Base-by-base conservation (phyloP, 2,113 vertebrate species). In the Hydrolagus affinis region DNA sequence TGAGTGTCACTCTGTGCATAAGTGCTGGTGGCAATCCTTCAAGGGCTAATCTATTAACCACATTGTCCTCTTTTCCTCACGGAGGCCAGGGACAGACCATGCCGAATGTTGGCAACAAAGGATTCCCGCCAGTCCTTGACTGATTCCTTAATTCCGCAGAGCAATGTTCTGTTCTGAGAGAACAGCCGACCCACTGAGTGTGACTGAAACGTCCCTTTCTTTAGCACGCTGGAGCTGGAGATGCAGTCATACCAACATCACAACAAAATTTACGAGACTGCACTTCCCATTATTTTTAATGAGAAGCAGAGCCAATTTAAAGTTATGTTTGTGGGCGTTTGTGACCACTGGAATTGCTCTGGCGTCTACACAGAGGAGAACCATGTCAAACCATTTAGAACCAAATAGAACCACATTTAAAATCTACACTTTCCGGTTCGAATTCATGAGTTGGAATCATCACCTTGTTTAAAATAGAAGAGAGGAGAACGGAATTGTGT, bases 311-410 rank as follows among this genome's bases (percentile, higher is more conserved):
- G 17, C 57, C 23, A 80, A 62, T 62, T 28, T 19, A 1, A 30
- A 64, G 77, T 80, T 80, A 60, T 17, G 19, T 28, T 80, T 64
- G 59, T 80, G 23, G 60, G 60, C 12, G n/a, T 64, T 64, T 30
- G n/a, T 80, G 77, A 80, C 60, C 77, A 80, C 59, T 80, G 77
- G 60, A 80, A 64, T 80, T 64, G 77, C 77, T 62, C 15, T 80
- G 59, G 7, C 62, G 11, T 64, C 60, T 80, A 19, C 30, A 7
- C 77, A 64, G 14, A 57, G 44, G n/a, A 64, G 0, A 2, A 80
- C 30, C 59, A 64, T 64, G 77, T 28, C 23, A 30, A 80, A 80
- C 64, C 25, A 57, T 9, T 64, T 80, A 4, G 17, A 80, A 30
- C 8, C 19, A 78, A 60, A 21, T 25, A 30, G 21, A 78, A 60